Percentiles rank a stretch among this genome's conserved stretches.
Conservation (phyloP, 2,888 invertebrate genomes). For the Drosophila subsilvestris region DNA sequence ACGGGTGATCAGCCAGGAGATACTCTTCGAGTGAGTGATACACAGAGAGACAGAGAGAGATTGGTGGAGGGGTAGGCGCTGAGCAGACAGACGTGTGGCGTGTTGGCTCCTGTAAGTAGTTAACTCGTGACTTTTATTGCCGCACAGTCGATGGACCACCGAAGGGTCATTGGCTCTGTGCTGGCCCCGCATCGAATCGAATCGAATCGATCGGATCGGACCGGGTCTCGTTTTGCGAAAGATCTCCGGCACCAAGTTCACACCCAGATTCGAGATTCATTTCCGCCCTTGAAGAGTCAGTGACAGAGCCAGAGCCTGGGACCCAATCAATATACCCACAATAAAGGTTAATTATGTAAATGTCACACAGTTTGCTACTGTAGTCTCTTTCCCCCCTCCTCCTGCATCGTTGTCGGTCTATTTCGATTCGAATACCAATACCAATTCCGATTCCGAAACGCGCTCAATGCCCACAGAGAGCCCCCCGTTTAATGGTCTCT, state of each 20-base stretch:
- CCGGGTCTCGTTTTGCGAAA: slow-evolving; percentile 34
- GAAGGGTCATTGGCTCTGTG: slow-evolving; percentile 42
- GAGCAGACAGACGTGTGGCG: slow-evolving; percentile 39
- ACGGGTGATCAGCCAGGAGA: slow-evolving; percentile 16
- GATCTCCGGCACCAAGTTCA: slow-evolving; percentile 30
- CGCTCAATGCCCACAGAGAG: slow-evolving; percentile 46
- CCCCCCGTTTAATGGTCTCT: slow-evolving; percentile 62
- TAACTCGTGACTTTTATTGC: slow-evolving; percentile 68
- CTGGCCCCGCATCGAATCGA: slow-evolving; percentile 1
- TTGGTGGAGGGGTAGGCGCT: slow-evolving; percentile 34
- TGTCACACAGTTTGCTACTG: slow-evolving; percentile 59
- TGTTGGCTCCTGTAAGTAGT: slow-evolving; percentile 67
- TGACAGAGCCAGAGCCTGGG: slow-evolving; percentile 1
- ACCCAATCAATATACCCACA: slow-evolving; percentile 51
- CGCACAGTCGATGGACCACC: slow-evolving; percentile 55
- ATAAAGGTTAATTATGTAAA: slow-evolving; percentile 82
- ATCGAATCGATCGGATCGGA: slow-evolving; percentile 7
- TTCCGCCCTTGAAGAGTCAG: slow-evolving; percentile 32
- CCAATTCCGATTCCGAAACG: slow-evolving; percentile 32
- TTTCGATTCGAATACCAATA: slow-evolving; percentile 10
- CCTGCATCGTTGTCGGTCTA: neutral
- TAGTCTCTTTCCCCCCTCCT: too few species aligned
- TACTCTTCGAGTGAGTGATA: neutral
- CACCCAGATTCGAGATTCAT: slow-evolving; percentile 36
- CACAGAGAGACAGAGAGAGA: slow-evolving; percentile 1